Base-by-base conservation (phyloP, 2,888 invertebrate genomes). In the Nephrocerus scutellatus region DNA sequence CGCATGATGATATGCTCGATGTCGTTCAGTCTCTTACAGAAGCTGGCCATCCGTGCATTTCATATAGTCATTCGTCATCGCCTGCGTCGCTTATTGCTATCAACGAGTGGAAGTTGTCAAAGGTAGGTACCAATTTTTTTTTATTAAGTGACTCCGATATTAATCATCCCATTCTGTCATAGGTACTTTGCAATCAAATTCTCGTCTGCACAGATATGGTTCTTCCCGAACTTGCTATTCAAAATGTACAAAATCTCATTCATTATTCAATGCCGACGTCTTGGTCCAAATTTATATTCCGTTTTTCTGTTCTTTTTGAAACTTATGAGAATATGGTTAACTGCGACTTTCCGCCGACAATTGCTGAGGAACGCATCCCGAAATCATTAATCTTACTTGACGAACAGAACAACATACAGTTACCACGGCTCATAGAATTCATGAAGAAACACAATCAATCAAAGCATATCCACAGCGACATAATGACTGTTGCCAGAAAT, bases 181-280 rank as follows among this genome's bases (percentile, higher is more conserved):
- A n/a, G 54, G 20, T 42, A 9, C 12, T 44, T 15, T 50, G 49
- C 14, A 49, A 50, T 10, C 52, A 53, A 18, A 63, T 80, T 42
- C 63, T 86, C 10, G 68, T 88, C 6, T 79, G 82, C 52, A 79
- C 79, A n/a, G 87, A 88, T 59, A 70, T 70, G 10, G 73, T 77
- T 51, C 67, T 84, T 34, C 68, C 68, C 0, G 75, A 79, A 47
- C 56, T 86, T 36, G 72, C 74, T 41, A 69, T 86, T 6, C 76
- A 74, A 0, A 73, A 82, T 58, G 82, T 81, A 0, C 71, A 75
- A 33, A 72, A 76, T 51, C 63, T 88, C 19, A 71, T 89, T 12
- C 84, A 87, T 59, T 86, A 76, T 63, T 80, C 83, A 3, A 60
- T 87, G 48, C 80, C 83, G 0, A 55, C 65, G 18, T 66, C 73